These are phyloP conservation scores for Penelope pileata DNA, from an alignment of 2,113 vertebrate genomes.

Conservation along the genomic window DNA sequence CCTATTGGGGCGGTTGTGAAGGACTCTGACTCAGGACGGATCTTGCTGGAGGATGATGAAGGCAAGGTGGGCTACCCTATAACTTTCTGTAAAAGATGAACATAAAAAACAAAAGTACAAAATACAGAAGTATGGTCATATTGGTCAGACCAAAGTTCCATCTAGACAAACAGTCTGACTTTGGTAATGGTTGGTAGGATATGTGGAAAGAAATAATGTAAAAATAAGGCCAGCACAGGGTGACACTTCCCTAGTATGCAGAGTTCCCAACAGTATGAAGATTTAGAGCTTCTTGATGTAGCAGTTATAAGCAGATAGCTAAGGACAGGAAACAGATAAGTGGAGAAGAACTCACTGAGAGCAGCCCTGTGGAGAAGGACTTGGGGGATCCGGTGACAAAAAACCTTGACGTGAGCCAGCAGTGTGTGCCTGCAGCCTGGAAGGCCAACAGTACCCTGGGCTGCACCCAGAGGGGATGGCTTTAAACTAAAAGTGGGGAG, in stretches of 20 bases:
- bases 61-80: conserved; percentile 85
- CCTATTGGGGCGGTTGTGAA: conserved; percentile 89
- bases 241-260: not conserved
- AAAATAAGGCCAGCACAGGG: not conserved
- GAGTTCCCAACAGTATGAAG: not conserved
- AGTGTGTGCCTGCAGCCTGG: too few species aligned
- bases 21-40: conserved; percentile 81
- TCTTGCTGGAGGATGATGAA: conserved; percentile 91
- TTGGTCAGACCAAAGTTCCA: not conserved
- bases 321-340: not conserved
- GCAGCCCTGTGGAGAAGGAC: too few species aligned
- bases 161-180: not conserved
- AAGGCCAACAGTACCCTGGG: too few species aligned
- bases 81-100: not conserved
- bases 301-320: not conserved
- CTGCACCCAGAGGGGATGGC: too few species aligned
- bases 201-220: not conserved
- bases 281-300: not conserved
- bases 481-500: too few species aligned
- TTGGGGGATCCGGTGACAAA: too few species aligned
- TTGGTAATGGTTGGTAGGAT: not conserved
- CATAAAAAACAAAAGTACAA: not conserved
- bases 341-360: too few species aligned
- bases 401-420: too few species aligned
- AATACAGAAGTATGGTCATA: not conserved